Evolutionary conservation across 2,888 invertebrate genomes (phyloP).

Genomic region (Eristalis tenax): DNA sequence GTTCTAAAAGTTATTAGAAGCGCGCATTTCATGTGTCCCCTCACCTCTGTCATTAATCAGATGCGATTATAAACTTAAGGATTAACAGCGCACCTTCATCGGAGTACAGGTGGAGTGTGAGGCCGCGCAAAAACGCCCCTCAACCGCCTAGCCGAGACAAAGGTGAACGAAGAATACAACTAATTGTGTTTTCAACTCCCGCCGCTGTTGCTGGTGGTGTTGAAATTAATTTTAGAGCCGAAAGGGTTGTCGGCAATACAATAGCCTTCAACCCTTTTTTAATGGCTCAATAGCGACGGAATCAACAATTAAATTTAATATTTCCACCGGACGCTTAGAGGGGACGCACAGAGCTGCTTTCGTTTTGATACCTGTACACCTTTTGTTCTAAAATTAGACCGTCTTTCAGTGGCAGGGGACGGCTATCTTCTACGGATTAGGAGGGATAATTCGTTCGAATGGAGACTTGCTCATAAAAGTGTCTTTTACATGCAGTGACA

Average conservation of each 20-base stretch:
- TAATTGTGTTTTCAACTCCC: conserved; percentile 3
- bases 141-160: background rate
- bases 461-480: background rate
- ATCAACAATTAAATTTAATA: conserved; percentile 19
- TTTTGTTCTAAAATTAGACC: background rate
- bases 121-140: background rate
- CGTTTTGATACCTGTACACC: background rate
- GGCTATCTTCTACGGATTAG: background rate
- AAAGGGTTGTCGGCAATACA: conserved; percentile 1
- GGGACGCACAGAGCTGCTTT: background rate
- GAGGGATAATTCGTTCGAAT: background rate
- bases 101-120: background rate
- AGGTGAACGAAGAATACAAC: background rate
- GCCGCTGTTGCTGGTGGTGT: background rate
- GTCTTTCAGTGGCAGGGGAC: background rate
- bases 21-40: background rate
- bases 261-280: conserved; percentile 13
- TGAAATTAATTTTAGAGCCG: background rate
- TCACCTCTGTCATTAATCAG: background rate
- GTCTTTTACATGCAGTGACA: background rate
- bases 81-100: background rate
- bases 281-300: conserved; percentile 17
- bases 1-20: background rate
- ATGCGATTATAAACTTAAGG: background rate
- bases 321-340: background rate